Evolutionary conservation across 1,140 invertebrate species (phyloP), one percentile per base, ranked within the genome.

Genomic region (Scylla paramamosain): DNA sequence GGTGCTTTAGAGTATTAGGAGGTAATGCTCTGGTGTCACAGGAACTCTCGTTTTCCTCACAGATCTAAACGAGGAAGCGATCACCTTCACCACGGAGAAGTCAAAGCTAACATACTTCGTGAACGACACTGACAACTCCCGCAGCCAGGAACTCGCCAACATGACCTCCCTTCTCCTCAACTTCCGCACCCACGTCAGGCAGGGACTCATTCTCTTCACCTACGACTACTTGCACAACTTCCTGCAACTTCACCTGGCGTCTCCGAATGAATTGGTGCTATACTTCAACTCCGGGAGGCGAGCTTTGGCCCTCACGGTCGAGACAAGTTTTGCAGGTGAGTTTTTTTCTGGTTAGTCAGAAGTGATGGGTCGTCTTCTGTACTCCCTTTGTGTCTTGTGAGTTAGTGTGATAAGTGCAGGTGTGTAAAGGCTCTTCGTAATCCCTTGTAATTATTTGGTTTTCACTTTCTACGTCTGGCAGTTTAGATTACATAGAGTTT

Each of bases 11-110:
- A 39, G 39, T 2, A 39, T 39, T 39, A 39, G 39, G 39, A 39
- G 39, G 39, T 39, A 39, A 39, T 2, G 6, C 1, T 39, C 6
- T 39, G 39, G 39, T 6, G 39, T 39, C 39, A 39, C 1, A 39
- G 39, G 16, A 59, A 59, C 52, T 20, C 52, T 59, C 52, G 16
- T 20, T 6, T 20, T 8, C 28, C 32, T 88, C 0, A 16, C 91
- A 95, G 94, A 92, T 14, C 92, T 93, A 39, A 95, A 95, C 91
- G 91, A 86, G 16, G 39, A 95, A 10, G 91, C 83, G 14, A 25
- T 95, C 52, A 95, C 94, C 31, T 95, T 95, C 91, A 95, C 32
- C n/a, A 92, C 90, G 4, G 46, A 93, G 39, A 91, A 88, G 0
- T 92, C 94, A 28, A 95, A 82, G 52, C 28, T 88, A 45, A 95